phyloP scores from a whole-genome alignment of 2,113 vertebrate species.

The Sylvilagus bachmani region DNA sequence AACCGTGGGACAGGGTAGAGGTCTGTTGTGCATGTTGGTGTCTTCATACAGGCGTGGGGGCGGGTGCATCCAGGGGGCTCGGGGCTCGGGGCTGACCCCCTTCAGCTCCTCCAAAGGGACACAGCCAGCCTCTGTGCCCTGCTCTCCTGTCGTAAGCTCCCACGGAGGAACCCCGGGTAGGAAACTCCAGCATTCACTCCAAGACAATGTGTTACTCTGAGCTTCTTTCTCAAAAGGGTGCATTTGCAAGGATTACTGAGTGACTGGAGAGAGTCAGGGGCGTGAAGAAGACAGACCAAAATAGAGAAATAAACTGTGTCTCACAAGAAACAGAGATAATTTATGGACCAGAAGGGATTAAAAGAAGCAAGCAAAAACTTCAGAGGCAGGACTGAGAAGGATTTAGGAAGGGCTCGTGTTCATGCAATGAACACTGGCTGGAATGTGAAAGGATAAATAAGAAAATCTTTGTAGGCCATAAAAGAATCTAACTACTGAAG shows the following conservation, averaged over 20 bases:
- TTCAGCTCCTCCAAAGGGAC: not conserved
- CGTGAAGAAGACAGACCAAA: constrained; percentile 26
- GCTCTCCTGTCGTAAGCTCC: accelerated
- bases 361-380: constrained; percentile 62
- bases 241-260: constrained; percentile 57
- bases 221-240: constrained; percentile 27
- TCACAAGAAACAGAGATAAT: constrained; percentile 57
- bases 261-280: constrained; percentile 27
- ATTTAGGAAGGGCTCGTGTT: constrained; percentile 64
- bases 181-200: not conserved
- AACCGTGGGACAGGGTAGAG: not conserved
- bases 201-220: not conserved
- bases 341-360: constrained; percentile 56
- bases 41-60: no score
- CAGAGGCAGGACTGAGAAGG: not conserved
- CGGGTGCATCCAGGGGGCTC: no score
- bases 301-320: constrained; percentile 44
- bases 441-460: not conserved
- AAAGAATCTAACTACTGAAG: not conserved
- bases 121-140: accelerated
- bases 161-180: no score
- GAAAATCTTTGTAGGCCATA: not conserved
- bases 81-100: accelerated
- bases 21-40: not conserved
- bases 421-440: constrained; percentile 58